These are phyloP conservation scores for Epinephelus moara DNA, from an alignment of 2,113 vertebrate genomes.

Conservation along the genomic window DNA sequence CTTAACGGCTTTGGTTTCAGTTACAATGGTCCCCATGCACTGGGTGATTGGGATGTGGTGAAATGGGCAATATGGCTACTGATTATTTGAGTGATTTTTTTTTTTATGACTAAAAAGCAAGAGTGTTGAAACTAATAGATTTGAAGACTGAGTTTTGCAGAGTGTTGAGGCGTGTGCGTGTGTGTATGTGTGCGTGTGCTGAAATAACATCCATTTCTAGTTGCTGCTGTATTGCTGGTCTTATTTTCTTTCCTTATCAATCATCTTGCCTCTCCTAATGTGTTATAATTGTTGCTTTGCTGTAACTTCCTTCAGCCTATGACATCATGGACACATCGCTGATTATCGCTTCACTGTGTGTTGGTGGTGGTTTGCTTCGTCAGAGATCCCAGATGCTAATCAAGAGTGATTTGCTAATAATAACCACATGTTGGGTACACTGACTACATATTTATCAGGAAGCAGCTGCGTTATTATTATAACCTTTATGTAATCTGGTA, in stretches of 20 bases:
- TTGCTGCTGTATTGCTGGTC: constrained; percentile 37
- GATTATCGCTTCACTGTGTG: constrained; percentile 16
- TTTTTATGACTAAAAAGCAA: constrained; percentile 21
- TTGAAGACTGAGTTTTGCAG: constrained; percentile 31
- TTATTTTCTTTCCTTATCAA: constrained; percentile 32
- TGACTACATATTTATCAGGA: not conserved
- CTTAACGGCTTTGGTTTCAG: constrained; percentile 79
- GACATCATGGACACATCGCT: not conserved
- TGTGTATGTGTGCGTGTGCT: not conserved
- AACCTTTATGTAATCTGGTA: not conserved
- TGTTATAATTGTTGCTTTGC: constrained; percentile 29
- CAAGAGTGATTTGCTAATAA: not conserved
- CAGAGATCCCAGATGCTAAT: not conserved
- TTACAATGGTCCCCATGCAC: constrained; percentile 77
- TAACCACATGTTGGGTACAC: not conserved
- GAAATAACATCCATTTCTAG: constrained; percentile 28
- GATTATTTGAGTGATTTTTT: constrained; percentile 70
- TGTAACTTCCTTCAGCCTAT: constrained; percentile 5
- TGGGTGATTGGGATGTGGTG: constrained; percentile 90
- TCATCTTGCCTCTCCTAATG: constrained; percentile 38
- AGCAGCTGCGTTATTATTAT: not conserved
- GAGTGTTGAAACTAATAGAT: constrained; percentile 15
- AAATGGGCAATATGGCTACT: constrained; percentile 95
- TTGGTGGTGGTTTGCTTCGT: constrained; percentile 7
- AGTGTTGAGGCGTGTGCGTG: not conserved